phyloP scores from a whole-genome alignment of 2,888 invertebrate genomes.

The Petrophora chlorosata region DNA sequence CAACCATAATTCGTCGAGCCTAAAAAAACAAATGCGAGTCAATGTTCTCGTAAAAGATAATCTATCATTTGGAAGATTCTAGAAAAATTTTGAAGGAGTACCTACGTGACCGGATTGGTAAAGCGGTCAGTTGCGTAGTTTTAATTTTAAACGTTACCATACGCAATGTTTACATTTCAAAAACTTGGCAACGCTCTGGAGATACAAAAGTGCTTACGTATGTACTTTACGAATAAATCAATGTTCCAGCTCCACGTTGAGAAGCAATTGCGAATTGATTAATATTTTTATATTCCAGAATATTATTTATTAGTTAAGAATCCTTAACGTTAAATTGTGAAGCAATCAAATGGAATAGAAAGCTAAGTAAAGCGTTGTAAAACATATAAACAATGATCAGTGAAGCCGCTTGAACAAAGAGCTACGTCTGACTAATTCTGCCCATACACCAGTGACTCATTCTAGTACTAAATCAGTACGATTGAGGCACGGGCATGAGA shows the following conservation, averaged over 20 bases:
- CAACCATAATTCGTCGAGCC: conserved; percentile 50
- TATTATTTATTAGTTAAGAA: neutral
- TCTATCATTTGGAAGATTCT: conserved; percentile 54
- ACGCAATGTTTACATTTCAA: conserved; percentile 44
- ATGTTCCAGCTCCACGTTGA: conserved; percentile 18
- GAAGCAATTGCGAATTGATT: conserved; percentile 19
- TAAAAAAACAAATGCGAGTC: conserved; percentile 52
- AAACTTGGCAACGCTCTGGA: conserved; percentile 47
- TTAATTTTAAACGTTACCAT: conserved; percentile 43
- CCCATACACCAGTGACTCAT: conserved; percentile 53
- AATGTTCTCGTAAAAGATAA: conserved; percentile 49
- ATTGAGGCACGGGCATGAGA: conserved; percentile 62
- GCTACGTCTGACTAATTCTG: conserved; percentile 57
- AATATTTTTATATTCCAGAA: conserved; percentile 6
- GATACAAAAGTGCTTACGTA: conserved; percentile 26
- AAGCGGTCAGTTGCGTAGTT: conserved; percentile 36
- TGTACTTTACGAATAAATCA: conserved; percentile 26
- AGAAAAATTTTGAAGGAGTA: conserved; percentile 49
- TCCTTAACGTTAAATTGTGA: conserved; percentile 3
- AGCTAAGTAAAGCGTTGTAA: conserved; percentile 31
- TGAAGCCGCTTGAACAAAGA: conserved; percentile 55
- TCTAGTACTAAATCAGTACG: conserved; percentile 57
- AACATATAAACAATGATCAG: conserved; percentile 45
- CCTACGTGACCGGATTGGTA: conserved; percentile 53
- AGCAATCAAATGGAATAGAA: conserved; percentile 27